Evolutionary conservation across 2,888 invertebrate genomes (phyloP).

Genomic region (Cephus nigrinus): DNA sequence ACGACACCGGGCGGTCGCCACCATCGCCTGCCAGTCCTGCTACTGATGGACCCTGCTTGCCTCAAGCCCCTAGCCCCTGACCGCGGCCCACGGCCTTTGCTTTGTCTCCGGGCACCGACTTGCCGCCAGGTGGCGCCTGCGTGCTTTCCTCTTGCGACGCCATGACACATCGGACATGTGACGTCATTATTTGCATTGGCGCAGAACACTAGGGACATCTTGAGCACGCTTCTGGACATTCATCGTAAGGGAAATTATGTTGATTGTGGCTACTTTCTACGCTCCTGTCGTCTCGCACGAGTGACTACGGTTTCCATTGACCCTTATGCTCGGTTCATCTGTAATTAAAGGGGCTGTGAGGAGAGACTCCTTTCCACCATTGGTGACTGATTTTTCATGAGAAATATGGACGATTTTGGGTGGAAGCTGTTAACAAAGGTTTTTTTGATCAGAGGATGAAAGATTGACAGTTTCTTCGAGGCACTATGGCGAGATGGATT

Average conservation of each 20-base stretch:
- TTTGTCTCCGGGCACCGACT: conserved; percentile 21
- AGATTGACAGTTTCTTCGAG: not conserved
- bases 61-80: conserved; percentile 11
- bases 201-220: not conserved
- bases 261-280: not conserved
- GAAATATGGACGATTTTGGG: not conserved
- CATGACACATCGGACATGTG: conserved; percentile 9
- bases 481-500: not conserved
- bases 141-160: conserved; percentile 11
- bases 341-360: not conserved
- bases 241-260: not conserved
- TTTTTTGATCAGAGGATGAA: not conserved
- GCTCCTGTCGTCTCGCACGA: not conserved
- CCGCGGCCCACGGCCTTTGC: conserved; percentile 6
- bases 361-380: not conserved
- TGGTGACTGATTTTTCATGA: not conserved
- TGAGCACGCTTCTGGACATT: not conserved
- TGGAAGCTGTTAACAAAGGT: not conserved
- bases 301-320: not conserved
- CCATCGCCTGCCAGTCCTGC: conserved; percentile 31
- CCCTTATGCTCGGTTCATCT: not conserved
- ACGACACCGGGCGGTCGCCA: conserved; percentile 33
- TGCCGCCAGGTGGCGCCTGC: conserved; percentile 25
- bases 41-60: conserved; percentile 24
- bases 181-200: not conserved